Evolutionary conservation across 2,888 invertebrate genomes (phyloP), one percentile per base, ranked within the genome.

Genomic region (Netelia inedita): DNA sequence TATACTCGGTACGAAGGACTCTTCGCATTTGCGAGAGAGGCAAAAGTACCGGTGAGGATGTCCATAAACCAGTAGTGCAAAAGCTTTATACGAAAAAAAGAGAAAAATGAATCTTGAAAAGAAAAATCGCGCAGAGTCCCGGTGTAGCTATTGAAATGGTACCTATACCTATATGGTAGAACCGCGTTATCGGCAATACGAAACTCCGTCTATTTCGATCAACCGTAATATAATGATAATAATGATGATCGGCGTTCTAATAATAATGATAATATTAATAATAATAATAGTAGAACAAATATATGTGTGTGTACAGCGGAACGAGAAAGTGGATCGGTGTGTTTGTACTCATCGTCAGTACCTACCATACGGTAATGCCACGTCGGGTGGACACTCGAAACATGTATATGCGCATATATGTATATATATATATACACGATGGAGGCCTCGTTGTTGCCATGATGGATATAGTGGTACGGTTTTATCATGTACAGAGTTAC

Each of bases 351-450:
- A 57, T n/a, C n/a, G n/a, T n/a, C n/a, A n/a, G n/a, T n/a, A n/a
- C n/a, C 57, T 69, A 61, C 43, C 79, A 76, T 79, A 68, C 82
- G 85, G 85, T 79, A 85, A 85, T 82, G 85, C 82, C 85, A 72
- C 72, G 75, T 82, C 68, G 79, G 75, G 55, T 66, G 73, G 71
- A 53, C 79, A 76, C 82, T 72, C 79, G 61, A 82, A 85, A 72
- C 72, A 68, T 72, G 75, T 85, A 68, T 53, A 68, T 53, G 41
- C 21, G 59, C 35, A 46, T 28, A 55, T 43, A 55, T 35, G 55
- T 41, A 71, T 21, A 55, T 23, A 55, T 59, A 50, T 19, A 50
- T 55, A 28, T 72, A 23, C 28, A 61, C 2, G 14, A 9, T n/a
- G n/a, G 79, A 53, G 63, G 57, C 35, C 21, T 73, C 71, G 66